Evolutionary conservation across 2,113 vertebrate genomes (phyloP).

Genomic region (Cyanoderma ruficeps): DNA sequence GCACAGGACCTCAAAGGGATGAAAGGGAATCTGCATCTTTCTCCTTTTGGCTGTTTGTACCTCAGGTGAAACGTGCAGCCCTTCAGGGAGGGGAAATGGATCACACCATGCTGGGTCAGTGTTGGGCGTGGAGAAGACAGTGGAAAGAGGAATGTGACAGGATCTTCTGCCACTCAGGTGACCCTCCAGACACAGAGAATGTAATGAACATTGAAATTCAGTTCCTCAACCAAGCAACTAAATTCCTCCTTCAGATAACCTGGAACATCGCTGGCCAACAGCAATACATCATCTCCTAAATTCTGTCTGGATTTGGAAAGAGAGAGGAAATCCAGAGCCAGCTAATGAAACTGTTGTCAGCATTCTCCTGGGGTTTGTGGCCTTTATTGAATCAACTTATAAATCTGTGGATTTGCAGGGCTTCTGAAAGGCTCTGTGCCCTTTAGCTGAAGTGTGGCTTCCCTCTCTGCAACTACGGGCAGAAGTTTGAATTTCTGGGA

Average conservation of each 20-base stretch:
- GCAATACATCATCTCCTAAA: not conserved
- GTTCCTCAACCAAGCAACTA: not conserved
- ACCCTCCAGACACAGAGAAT: not conserved
- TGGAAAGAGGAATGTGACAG: not conserved
- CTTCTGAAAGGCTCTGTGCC: conserved; percentile 12
- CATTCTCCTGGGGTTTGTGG: not conserved
- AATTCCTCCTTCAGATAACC: conserved; percentile 40
- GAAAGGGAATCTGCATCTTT: not conserved
- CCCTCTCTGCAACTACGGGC: not conserved
- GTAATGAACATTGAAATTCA: not conserved
- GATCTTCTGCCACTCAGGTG: not conserved
- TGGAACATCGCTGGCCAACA: not conserved
- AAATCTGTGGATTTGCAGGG: not conserved
- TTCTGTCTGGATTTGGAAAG: conserved; percentile 10
- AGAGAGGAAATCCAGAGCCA: conserved; percentile 35
- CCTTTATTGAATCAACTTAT: not conserved
- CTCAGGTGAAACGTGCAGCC: fast-evolving
- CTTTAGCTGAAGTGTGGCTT: not conserved
- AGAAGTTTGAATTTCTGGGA: not conserved
- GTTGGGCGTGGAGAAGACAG: not conserved
- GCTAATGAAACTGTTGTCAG: conserved; percentile 28
- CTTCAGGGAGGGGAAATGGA: not conserved
- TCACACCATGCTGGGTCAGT: not conserved
- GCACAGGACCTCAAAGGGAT: not conserved
- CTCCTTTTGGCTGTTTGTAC: not conserved